Percentiles rank a stretch among this genome's conserved stretches.
phyloP scores from a whole-genome alignment of 1,140 invertebrate genomes.

The roundworm (Caenorhabditis elegans) region WBcel235 BX284605.5:6615501-6616000 shows the following conservation, averaged over 20 bases:
- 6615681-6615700: constrained; percentile 73
- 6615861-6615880: too few species aligned
- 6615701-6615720: constrained; percentile 80
- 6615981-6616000: too few species aligned
- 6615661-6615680: constrained; percentile 72
- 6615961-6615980: background rate
- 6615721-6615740: constrained; percentile 83
- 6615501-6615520: constrained; percentile 20
- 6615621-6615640: constrained; percentile 79
- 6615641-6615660: constrained; percentile 84
- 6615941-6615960: background rate
- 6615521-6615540: constrained; percentile 32
- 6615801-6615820: constrained; percentile 17
- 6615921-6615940: background rate
- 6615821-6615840: constrained; percentile 9
- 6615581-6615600: constrained; percentile 77
- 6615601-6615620: constrained; percentile 87
- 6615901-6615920: background rate
- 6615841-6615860: background rate
- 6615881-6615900: too few species aligned
- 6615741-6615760: constrained; percentile 78
- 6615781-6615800: background rate
- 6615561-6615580: constrained; percentile 70
- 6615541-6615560: constrained; percentile 33
- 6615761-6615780: background rate